phyloP scores from a whole-genome alignment of 2,797 vertebrate species.

The Coendou prehensilis region DNA sequence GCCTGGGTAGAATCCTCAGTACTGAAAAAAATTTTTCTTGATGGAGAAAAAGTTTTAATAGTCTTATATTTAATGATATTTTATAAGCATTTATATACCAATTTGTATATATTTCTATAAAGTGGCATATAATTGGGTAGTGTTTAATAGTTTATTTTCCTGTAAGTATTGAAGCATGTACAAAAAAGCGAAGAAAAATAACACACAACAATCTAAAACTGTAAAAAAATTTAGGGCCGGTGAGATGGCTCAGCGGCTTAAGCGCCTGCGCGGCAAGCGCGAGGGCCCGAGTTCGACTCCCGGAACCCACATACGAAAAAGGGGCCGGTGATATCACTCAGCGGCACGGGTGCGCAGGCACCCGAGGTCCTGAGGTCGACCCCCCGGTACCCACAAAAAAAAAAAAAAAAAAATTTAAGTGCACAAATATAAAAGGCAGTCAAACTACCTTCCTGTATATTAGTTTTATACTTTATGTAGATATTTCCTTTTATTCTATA shows the following conservation, averaged over 20 bases:
- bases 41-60: background rate
- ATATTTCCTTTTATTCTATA: conserved; percentile 26
- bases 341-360: too few relatives aligned
- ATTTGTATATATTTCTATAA: background rate
- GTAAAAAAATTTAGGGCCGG: too few relatives aligned
- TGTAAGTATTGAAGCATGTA: background rate
- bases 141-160: background rate
- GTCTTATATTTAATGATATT: conserved; percentile 23
- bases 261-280: too few relatives aligned
- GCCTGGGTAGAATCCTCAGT: background rate
- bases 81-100: conserved; percentile 27
- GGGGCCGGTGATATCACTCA: too few relatives aligned
- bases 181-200: background rate
- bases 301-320: too few relatives aligned
- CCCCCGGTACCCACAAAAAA: too few relatives aligned
- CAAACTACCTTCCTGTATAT: background rate
- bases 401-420: conserved; percentile 36
- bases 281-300: too few relatives aligned
- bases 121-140: background rate
- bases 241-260: too few relatives aligned
- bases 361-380: too few relatives aligned
- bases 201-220: background rate
- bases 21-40: background rate
- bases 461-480: background rate
- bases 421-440: background rate